Evolutionary conservation across 2,888 invertebrate genomes (phyloP).

Genomic region (Lasioglossum lativentre): DNA sequence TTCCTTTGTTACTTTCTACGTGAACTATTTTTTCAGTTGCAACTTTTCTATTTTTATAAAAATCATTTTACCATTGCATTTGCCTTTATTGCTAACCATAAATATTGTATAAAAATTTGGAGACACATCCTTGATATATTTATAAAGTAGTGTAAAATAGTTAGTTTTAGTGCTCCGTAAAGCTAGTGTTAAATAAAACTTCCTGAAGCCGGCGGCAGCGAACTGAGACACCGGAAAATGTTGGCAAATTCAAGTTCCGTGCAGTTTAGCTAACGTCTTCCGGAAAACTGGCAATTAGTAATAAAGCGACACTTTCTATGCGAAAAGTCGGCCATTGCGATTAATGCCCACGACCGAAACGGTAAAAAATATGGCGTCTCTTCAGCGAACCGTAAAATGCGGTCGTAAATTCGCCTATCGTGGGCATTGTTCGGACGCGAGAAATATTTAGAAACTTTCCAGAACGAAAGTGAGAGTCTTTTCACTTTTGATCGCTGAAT

Average conservation of each 20-base stretch:
- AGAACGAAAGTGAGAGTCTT: slow-evolving; percentile 77
- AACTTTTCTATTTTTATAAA: not conserved
- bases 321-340: slow-evolving; percentile 26
- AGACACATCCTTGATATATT: not conserved
- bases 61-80: not conserved
- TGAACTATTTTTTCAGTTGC: not conserved
- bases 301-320: slow-evolving; percentile 12
- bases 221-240: not conserved
- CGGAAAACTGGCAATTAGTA: slow-evolving; percentile 8
- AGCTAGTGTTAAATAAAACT: not conserved
- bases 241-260: not conserved
- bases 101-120: not conserved
- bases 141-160: too few species aligned
- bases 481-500: slow-evolving; percentile 79
- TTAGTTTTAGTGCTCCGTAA: not conserved
- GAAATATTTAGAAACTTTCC: slow-evolving; percentile 75
- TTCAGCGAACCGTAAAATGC: slow-evolving; percentile 43
- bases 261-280: not conserved
- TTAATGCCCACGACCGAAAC: slow-evolving; percentile 17
- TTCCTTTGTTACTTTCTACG: not conserved
- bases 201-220: not conserved
- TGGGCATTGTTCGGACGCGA: slow-evolving; percentile 49
- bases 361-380: slow-evolving; percentile 16
- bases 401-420: slow-evolving; percentile 18
- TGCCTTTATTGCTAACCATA: too few species aligned